Evolutionary conservation across 2,888 invertebrate genomes (phyloP).

Genomic region (Melinopterus prodromus): DNA sequence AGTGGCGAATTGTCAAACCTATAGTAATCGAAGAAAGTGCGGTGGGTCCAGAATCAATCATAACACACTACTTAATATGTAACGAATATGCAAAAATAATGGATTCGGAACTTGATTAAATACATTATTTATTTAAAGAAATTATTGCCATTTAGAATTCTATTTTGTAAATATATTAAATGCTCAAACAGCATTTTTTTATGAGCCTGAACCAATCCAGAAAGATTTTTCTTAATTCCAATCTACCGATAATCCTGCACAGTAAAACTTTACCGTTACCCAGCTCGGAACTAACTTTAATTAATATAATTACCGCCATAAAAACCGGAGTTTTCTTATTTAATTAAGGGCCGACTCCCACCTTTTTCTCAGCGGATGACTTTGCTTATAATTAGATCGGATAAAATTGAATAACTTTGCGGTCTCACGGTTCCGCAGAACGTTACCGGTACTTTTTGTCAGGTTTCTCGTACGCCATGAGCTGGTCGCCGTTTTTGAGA

Average conservation of each 20-base stretch:
- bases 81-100: no score
- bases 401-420: slow-evolving; percentile 4
- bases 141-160: no score
- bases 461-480: not conserved
- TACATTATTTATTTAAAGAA: no score
- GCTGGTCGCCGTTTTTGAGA: not conserved
- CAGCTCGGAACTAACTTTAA: slow-evolving; percentile 9
- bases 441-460: not conserved
- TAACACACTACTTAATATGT: no score
- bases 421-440: not conserved
- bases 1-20: no score
- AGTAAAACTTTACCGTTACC: not conserved
- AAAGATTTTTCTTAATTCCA: not conserved
- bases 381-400: not conserved
- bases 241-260: not conserved
- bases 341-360: not conserved
- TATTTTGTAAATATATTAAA: no score
- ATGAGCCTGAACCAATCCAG: no score
- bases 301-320: slow-evolving; percentile 19
- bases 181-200: no score
- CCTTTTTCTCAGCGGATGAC: not conserved
- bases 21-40: no score
- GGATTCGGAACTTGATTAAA: no score
- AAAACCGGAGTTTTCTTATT: slow-evolving; percentile 4
- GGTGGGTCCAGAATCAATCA: no score